Evolutionary conservation across 2,113 vertebrate genomes (phyloP).

Genomic region (Bos indicus): DNA sequence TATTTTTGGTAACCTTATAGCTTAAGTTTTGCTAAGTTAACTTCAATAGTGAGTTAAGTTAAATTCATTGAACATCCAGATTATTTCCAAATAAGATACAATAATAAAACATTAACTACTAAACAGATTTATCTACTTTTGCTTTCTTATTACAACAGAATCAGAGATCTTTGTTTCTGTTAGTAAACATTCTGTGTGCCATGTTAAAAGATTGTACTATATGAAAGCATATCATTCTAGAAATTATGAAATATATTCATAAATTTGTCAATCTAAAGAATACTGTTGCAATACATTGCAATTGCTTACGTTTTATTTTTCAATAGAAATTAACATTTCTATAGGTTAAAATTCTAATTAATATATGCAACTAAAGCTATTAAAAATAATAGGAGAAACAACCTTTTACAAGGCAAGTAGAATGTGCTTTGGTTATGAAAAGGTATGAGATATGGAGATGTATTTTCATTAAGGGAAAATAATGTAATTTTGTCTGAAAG

Average conservation of each 20-base stretch:
- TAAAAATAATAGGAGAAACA: background rate
- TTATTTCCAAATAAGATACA: background rate
- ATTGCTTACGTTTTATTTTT: background rate
- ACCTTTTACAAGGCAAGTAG: background rate
- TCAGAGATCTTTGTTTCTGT: background rate
- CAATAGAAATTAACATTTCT: background rate
- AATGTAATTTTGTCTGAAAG: background rate
- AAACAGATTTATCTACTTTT: background rate
- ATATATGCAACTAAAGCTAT: background rate
- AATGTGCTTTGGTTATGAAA: background rate
- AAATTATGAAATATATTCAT: background rate
- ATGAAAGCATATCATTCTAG: background rate
- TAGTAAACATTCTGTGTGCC: background rate
- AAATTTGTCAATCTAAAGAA: background rate
- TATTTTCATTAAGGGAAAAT: background rate
- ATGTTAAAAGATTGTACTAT: background rate
- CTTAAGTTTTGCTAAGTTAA: background rate
- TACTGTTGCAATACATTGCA: background rate
- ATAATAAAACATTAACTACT: background rate
- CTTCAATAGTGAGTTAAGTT: background rate
- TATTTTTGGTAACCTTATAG: background rate
- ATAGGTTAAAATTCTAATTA: background rate
- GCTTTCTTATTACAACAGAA: background rate
- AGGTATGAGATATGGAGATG: background rate
- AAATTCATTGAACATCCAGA: background rate